phyloP scores from a whole-genome alignment of 2,797 vertebrate genomes.

The Anolis apletophallus region DNA sequence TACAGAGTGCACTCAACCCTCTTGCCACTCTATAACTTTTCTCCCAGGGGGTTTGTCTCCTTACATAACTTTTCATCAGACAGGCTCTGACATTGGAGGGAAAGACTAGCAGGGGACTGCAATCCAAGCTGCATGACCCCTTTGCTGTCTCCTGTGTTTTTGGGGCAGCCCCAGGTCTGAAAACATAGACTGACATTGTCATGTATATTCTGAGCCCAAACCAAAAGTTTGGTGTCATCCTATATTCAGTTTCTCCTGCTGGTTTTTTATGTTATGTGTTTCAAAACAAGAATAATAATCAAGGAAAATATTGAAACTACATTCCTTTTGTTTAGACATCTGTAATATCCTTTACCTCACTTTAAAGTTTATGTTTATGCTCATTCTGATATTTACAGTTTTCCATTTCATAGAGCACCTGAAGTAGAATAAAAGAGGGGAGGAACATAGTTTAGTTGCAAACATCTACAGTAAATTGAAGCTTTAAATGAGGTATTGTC shows the following conservation, averaged over 20 bases:
- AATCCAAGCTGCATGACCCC: background rate
- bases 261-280: constrained; percentile 10
- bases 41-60: background rate
- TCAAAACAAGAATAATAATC: background rate
- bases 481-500: background rate
- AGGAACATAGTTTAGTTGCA: constrained; percentile 33
- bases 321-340: constrained; percentile 37
- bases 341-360: constrained; percentile 55
- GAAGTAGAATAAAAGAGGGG: constrained; percentile 54
- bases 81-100: background rate
- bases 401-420: constrained; percentile 53
- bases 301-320: constrained; percentile 12
- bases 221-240: background rate
- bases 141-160: background rate
- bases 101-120: background rate
- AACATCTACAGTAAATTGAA: background rate
- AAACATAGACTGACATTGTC: background rate
- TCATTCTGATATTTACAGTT: constrained; percentile 72
- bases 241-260: background rate
- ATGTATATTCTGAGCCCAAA: background rate
- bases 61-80: background rate
- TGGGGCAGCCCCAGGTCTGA: background rate
- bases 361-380: constrained; percentile 66
- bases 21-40: background rate
- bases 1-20: background rate